phyloP scores from a whole-genome alignment of 2,113 vertebrate genomes.

The Ginglymostoma cirratum region DNA sequence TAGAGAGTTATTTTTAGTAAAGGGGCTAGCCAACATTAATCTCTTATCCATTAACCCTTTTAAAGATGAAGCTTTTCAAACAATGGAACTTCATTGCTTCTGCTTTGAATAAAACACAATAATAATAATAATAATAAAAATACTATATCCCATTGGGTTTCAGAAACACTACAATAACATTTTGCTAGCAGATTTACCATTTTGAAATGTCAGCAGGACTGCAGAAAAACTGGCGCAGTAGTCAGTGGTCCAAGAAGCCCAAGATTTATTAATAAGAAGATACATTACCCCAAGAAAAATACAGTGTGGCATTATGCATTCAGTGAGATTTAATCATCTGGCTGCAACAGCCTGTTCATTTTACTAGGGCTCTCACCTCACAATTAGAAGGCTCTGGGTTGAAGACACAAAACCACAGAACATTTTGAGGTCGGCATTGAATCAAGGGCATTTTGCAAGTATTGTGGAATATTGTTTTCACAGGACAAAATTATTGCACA shows the following conservation, averaged over 20 bases:
- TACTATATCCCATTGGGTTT: neutral
- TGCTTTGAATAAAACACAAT: neutral
- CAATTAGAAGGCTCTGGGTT: neutral
- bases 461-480: neutral
- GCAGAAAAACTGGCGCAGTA: neutral
- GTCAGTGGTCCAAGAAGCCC: neutral
- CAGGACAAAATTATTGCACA: neutral
- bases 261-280: neutral
- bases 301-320: neutral
- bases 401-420: neutral
- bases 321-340: neutral
- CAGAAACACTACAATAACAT: neutral
- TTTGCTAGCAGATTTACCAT: neutral
- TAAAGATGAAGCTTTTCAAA: neutral
- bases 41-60: neutral
- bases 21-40: neutral
- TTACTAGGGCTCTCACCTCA: neutral
- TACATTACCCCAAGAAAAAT: neutral
- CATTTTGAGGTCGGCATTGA: neutral
- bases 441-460: neutral
- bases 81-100: neutral
- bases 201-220: neutral
- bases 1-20: slow-evolving; percentile 23
- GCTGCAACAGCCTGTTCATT: neutral
- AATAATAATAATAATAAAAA: neutral